phyloP scores from a whole-genome alignment of 2,888 invertebrate species.

The Caenorhabditis becei region DNA sequence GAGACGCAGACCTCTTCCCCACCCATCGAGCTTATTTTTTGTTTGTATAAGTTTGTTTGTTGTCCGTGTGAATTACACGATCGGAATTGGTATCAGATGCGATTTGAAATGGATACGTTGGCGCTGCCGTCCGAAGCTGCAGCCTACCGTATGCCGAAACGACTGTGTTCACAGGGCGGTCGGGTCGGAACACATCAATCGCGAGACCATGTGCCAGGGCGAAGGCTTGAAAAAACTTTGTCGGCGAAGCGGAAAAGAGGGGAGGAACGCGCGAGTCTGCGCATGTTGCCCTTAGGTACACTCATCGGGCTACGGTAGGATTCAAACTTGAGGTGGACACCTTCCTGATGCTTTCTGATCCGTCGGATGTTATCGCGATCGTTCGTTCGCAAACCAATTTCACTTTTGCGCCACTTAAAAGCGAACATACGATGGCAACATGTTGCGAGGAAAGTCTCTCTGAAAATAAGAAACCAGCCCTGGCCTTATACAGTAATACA shows the following conservation, averaged over 20 bases:
- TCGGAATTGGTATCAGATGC: slow-evolving; percentile 58
- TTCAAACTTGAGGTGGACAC: slow-evolving; percentile 5
- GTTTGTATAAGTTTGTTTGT: slow-evolving; percentile 57
- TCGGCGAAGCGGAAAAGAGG: slow-evolving; percentile 20
- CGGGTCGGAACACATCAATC: slow-evolving; percentile 27
- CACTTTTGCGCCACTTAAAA: slow-evolving; percentile 46
- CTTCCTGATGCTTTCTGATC: slow-evolving; percentile 8
- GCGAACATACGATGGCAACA: slow-evolving; percentile 47
- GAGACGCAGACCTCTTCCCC: slow-evolving; percentile 35
- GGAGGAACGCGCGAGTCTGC: slow-evolving; percentile 19
- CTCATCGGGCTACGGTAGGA: slow-evolving; percentile 30
- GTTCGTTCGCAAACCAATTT: slow-evolving; percentile 26
- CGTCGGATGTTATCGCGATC: slow-evolving; percentile 36
- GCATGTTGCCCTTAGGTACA: slow-evolving; percentile 8
- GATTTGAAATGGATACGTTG: slow-evolving; percentile 16
- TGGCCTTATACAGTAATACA: slow-evolving; percentile 54
- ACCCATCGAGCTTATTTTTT: slow-evolving; percentile 39
- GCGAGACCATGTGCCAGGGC: slow-evolving; percentile 11
- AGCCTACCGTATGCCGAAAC: background rate
- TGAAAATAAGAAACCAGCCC: slow-evolving; percentile 52
- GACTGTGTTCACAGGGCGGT: slow-evolving; percentile 24
- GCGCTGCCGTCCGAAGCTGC: background rate
- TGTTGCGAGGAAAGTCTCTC: slow-evolving; percentile 24
- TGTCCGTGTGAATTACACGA: slow-evolving; percentile 58
- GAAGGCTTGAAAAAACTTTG: slow-evolving; percentile 29